phyloP scores from a whole-genome alignment of 2,113 vertebrate species.

The Pseudorectes ferrugineus region DNA sequence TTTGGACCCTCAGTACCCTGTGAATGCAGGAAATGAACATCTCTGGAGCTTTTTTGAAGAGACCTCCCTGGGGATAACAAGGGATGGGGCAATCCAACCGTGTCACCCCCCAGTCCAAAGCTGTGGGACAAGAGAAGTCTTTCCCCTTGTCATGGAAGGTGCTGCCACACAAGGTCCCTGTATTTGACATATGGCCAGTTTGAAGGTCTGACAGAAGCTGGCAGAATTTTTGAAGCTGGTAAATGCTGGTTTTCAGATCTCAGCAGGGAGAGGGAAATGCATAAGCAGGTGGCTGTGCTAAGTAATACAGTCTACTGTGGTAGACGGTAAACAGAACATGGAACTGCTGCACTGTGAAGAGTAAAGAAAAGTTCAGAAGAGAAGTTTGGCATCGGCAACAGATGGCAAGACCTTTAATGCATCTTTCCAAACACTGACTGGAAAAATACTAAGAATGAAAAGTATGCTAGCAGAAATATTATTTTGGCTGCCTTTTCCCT shows the following conservation, averaged over 20 bases:
- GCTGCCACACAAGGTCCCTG: neutral
- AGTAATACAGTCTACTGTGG: neutral
- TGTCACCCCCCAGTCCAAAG: neutral
- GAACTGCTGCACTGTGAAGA: neutral
- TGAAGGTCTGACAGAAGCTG: neutral
- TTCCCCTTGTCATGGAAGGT: neutral
- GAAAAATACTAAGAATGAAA: constrained; percentile 5
- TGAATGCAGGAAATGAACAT: rapidly evolving
- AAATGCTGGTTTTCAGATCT: neutral
- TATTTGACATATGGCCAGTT: neutral
- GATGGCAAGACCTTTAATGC: neutral
- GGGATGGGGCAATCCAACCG: neutral
- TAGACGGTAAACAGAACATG: neutral
- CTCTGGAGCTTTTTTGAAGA: neutral
- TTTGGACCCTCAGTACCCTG: neutral
- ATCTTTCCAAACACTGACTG: neutral
- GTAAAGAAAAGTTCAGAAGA: neutral
- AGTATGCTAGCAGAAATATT: neutral
- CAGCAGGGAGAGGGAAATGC: neutral
- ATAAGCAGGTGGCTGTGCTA: neutral
- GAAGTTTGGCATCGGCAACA: neutral
- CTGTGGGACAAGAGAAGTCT: neutral
- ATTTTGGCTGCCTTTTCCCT: neutral
- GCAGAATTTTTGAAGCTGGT: neutral
- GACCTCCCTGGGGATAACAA: neutral